Conservation (phyloP, 2,797 vertebrate genomes). For the Lindbergichthys nudifrons region DNA sequence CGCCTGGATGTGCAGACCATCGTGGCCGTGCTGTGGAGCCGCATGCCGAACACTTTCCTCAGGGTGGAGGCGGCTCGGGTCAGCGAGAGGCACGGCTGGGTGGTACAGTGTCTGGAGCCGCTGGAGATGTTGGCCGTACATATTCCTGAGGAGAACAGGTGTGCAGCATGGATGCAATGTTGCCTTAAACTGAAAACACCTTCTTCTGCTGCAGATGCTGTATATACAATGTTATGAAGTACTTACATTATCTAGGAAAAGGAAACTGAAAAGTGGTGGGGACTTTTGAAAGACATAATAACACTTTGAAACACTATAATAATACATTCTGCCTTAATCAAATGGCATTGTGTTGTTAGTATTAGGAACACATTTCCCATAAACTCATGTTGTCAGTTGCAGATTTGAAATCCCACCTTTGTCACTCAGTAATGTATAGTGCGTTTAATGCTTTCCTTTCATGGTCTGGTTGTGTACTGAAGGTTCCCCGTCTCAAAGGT, state of each 20-base stretch:
- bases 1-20: conserved; percentile 95
- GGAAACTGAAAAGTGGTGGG: background rate
- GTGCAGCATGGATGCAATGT: background rate
- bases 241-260: background rate
- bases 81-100: conserved; percentile 97
- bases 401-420: background rate
- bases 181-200: background rate
- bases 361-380: background rate
- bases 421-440: background rate
- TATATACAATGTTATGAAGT: too few relatives aligned
- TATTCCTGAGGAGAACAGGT: conserved; percentile 98
- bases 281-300: background rate
- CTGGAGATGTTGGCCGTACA: conserved; percentile 98
- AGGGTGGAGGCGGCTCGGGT: conserved; percentile 93
- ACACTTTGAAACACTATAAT: background rate
- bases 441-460: background rate
- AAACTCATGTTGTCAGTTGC: background rate
- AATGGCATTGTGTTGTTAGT: background rate
- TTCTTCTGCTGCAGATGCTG: background rate
- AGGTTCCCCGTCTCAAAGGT: background rate
- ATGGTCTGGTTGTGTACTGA: background rate
- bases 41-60: conserved; percentile 97
- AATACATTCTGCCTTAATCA: background rate
- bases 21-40: conserved; percentile 95
- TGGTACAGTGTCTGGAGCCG: conserved; percentile 94